A percentile compares a stretch with the other conserved stretches of the same genome.
Evolutionary conservation across 92 coral and sea anemone species (phyloP).

Genomic region (Palythoa heliodiscus): DNA sequence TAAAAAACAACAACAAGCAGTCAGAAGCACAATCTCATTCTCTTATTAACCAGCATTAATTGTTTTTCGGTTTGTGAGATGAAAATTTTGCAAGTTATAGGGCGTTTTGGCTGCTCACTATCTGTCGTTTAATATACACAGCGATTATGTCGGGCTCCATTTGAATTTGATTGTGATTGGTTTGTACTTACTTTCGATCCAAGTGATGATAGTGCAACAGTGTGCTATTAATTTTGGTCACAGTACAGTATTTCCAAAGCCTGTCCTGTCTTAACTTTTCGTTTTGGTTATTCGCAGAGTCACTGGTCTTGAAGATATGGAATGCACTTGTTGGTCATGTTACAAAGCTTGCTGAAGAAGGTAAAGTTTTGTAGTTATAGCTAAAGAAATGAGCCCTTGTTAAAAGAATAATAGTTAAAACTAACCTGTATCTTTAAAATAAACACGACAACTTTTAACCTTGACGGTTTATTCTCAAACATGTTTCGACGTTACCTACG

Average conservation of each 20-base stretch:
- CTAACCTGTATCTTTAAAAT: too few relatives aligned
- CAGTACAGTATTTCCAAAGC: too few relatives aligned
- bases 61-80: background rate
- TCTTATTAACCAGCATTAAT: too few relatives aligned
- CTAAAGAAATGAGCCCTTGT: too few relatives aligned
- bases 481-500: too few relatives aligned
- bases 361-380: conserved; percentile 18
- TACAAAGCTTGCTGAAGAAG: conserved; percentile 56
- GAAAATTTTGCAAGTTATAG: background rate
- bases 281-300: conserved; percentile 40
- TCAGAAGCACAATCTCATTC: too few relatives aligned
- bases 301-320: conserved; percentile 66
- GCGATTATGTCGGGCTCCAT: background rate
- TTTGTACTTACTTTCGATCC: background rate
- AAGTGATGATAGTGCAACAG: background rate
- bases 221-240: too few relatives aligned
- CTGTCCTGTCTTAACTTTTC: too few relatives aligned
- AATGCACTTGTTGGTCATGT: conserved; percentile 57
- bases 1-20: too few relatives aligned
- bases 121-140: background rate
- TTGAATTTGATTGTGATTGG: background rate
- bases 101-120: background rate
- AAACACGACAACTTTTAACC: too few relatives aligned
- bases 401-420: too few relatives aligned
- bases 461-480: too few relatives aligned